These are phyloP conservation scores for Tympanuchus pallidicinctus DNA, from an alignment of 2,113 vertebrate species.

Conservation along the genomic window DNA sequence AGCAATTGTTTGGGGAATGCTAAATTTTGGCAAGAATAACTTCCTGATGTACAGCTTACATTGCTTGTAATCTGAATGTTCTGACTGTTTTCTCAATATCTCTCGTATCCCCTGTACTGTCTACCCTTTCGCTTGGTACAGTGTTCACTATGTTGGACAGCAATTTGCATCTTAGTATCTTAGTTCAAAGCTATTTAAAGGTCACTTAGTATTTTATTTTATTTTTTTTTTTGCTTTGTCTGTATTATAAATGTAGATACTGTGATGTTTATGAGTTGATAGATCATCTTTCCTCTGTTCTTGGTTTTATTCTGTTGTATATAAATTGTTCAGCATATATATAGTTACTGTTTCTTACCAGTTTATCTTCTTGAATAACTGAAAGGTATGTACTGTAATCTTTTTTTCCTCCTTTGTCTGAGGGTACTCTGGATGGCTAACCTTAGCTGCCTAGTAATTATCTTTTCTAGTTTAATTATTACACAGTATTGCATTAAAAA, in stretches of 20 bases:
- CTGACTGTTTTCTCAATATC: neutral
- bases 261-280: neutral
- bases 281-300: neutral
- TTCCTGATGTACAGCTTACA: neutral
- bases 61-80: neutral
- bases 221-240: neutral
- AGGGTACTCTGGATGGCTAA: neutral
- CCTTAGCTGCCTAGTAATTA: neutral
- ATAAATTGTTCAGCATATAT: neutral
- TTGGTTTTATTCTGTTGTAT: neutral
- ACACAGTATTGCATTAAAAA: neutral
- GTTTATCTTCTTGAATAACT: neutral
- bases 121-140: neutral
- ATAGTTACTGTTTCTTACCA: neutral
- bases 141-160: neutral
- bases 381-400: neutral
- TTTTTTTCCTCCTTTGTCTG: neutral
- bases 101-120: fast-evolving
- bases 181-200: neutral
- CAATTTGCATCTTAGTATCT: neutral
- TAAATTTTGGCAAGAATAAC: neutral
- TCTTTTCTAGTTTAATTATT: slow-evolving; percentile 4
- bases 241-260: neutral
- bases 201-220: neutral
- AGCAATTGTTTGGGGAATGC: neutral